These are phyloP conservation scores for Thamnophis sirtalis DNA, from an alignment of 2,113 vertebrate genomes.

Conservation along the genomic window DNA sequence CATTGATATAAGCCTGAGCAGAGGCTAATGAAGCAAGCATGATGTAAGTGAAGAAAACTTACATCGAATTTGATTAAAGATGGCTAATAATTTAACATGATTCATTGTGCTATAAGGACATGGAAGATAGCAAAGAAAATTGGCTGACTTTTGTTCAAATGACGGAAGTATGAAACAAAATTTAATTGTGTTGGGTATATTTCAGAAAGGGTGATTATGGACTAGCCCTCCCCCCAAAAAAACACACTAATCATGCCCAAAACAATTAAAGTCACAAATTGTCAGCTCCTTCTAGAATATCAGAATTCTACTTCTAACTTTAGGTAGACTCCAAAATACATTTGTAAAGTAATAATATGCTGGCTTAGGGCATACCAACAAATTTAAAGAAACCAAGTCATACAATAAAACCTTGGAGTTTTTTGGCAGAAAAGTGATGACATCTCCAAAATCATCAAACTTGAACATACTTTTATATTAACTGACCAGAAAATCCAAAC, in stretches of 20 bases:
- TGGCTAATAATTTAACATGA: background rate
- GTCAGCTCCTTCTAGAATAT: background rate
- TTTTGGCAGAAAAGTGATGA: conserved; percentile 35
- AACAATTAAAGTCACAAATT: background rate
- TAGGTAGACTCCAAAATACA: background rate
- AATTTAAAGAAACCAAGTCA: background rate
- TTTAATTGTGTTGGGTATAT: background rate
- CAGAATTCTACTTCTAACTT: conserved; percentile 40
- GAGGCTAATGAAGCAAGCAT: background rate
- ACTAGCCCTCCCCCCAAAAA: too few relatives aligned
- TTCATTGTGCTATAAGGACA: background rate
- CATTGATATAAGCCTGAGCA: background rate
- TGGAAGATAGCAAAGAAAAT: background rate
- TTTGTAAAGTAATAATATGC: conserved; percentile 17
- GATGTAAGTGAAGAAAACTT: background rate
- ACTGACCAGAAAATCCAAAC: conserved; percentile 52
- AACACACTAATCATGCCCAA: background rate
- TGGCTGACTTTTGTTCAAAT: background rate
- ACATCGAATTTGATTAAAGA: background rate
- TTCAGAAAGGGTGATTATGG: background rate
- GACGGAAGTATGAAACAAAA: background rate
- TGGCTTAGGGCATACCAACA: conserved; percentile 13
- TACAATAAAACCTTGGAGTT: conserved; percentile 11
- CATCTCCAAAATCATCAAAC: conserved; percentile 31
- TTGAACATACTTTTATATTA: conserved; percentile 63